A percentile compares a stretch with the other conserved stretches of the same genome.
These are phyloP conservation scores for Scaptomyza graminum DNA, from an alignment of 1,140 invertebrate species.

Conservation along the genomic window DNA sequence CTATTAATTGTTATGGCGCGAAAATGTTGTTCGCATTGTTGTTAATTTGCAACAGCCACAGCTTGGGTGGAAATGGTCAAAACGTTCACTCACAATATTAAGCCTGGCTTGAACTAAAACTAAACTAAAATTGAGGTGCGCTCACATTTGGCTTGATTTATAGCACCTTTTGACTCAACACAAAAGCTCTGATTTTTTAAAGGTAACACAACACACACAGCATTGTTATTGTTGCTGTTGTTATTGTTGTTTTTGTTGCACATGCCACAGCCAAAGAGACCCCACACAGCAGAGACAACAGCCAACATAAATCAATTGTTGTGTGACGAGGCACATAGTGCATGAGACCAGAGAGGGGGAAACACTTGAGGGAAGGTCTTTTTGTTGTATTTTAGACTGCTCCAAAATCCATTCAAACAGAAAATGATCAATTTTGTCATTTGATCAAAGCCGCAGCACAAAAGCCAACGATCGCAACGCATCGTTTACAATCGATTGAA, in stretches of 20 bases:
- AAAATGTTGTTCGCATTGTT: constrained; percentile 70
- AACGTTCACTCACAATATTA: constrained; percentile 17
- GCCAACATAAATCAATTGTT: constrained; percentile 77
- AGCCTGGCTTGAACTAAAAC: not conserved
- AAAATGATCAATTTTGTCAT: constrained; percentile 83
- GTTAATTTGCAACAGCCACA: constrained; percentile 62
- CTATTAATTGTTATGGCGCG: constrained; percentile 78
- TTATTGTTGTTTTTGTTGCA: constrained; percentile 55
- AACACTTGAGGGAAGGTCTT: not conserved
- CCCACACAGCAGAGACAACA: constrained; percentile 54
- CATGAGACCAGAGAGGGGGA: not conserved
- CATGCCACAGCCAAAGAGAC: constrained; percentile 66
- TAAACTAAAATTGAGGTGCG: constrained; percentile 46
- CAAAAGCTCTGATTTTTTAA: constrained; percentile 67
- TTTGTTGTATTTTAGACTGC: constrained; percentile 8
- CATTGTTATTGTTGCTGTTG: constrained; percentile 17
- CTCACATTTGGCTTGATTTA: constrained; percentile 73
- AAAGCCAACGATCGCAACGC: constrained; percentile 78
- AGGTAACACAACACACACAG: constrained; percentile 57
- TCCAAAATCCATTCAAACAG: constrained; percentile 81
- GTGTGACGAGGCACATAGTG: constrained; percentile 9
- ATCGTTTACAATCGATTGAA: constrained; percentile 81
- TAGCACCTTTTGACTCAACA: constrained; percentile 77
- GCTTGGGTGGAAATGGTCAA: constrained; percentile 49
- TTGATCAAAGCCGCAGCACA: constrained; percentile 77